Conservation (phyloP, 2,888 invertebrate species). For the Steinernema hermaphroditum region DNA sequence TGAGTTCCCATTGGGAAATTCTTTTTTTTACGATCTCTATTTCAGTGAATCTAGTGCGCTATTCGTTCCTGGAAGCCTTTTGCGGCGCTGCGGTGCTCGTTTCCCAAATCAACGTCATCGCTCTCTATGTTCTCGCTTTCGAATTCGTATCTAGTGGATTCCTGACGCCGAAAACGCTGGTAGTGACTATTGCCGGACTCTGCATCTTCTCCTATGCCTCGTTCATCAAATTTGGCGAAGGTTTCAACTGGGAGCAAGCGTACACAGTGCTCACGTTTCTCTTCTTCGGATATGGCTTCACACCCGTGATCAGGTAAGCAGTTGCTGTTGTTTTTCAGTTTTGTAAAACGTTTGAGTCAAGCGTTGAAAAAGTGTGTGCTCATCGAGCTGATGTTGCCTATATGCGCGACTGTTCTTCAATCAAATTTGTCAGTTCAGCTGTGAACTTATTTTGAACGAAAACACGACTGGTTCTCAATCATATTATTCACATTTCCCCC, state of each 20-base stretch:
- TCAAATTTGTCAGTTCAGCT: no score
- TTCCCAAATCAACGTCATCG: conserved; percentile 75
- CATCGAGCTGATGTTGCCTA: no score
- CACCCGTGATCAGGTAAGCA: conserved; percentile 75
- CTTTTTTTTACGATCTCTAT: conserved; percentile 38
- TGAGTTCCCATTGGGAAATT: conserved; percentile 44
- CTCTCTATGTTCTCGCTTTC: conserved; percentile 64
- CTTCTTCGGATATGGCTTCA: conserved; percentile 83
- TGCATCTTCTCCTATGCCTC: conserved; percentile 11
- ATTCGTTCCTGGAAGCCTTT: conserved; percentile 76
- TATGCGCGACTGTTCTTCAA: no score
- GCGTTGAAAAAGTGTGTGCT: no score
- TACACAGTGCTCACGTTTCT: conserved; percentile 81
- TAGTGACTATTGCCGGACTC: conserved; percentile 25
- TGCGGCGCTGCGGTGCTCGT: conserved; percentile 79
- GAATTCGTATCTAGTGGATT: conserved; percentile 61
- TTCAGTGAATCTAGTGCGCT: conserved; percentile 76
- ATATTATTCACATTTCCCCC: no score
- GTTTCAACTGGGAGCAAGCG: conserved; percentile 71
- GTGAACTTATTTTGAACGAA: no score
- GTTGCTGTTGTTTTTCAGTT: neutral
- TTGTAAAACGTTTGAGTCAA: no score
- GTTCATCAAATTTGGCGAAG: neutral
- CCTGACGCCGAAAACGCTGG: conserved; percentile 22
- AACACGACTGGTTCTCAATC: no score